phyloP scores from a whole-genome alignment of 2,888 invertebrate species.

The Meganola albula region DNA sequence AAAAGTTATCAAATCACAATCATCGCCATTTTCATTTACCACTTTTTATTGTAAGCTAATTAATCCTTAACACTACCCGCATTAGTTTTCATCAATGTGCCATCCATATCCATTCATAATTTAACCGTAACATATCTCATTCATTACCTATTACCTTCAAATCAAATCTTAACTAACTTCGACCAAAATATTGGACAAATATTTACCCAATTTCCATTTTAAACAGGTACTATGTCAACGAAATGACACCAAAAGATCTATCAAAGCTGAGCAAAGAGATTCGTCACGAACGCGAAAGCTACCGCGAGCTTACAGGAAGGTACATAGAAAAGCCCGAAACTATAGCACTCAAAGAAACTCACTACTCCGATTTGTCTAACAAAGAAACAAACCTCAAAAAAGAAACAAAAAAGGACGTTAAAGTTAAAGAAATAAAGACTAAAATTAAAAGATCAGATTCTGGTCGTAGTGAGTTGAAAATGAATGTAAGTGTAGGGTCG shows the following conservation, averaged over 20 bases:
- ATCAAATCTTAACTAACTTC: too few relatives aligned
- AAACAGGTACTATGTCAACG: conserved; percentile 60
- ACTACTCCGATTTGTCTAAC: conserved; percentile 55
- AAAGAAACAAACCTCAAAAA: conserved; percentile 53
- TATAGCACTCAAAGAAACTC: conserved; percentile 52
- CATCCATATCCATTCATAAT: too few relatives aligned
- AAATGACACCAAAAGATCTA: conserved; percentile 65
- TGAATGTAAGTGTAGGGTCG: conserved; percentile 63
- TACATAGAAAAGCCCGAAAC: conserved; percentile 65
- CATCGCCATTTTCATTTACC: too few relatives aligned
- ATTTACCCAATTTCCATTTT: not conserved
- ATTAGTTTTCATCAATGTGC: too few relatives aligned
- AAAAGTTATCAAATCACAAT: too few relatives aligned
- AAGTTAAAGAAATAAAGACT: conserved; percentile 61
- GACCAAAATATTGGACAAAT: too few relatives aligned
- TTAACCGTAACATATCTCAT: too few relatives aligned
- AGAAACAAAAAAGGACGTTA: conserved; percentile 50
- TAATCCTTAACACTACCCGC: too few relatives aligned
- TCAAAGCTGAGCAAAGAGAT: conserved; percentile 70
- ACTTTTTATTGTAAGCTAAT: too few relatives aligned
- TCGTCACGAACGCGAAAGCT: conserved; percentile 67
- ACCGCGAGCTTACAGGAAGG: conserved; percentile 65
- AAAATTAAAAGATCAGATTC: conserved; percentile 68
- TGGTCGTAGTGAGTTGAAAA: conserved; percentile 54
- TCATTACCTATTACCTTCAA: too few relatives aligned